Base-by-base conservation (phyloP, 2,888 invertebrate species). In the Ennomos erosarius region DNA sequence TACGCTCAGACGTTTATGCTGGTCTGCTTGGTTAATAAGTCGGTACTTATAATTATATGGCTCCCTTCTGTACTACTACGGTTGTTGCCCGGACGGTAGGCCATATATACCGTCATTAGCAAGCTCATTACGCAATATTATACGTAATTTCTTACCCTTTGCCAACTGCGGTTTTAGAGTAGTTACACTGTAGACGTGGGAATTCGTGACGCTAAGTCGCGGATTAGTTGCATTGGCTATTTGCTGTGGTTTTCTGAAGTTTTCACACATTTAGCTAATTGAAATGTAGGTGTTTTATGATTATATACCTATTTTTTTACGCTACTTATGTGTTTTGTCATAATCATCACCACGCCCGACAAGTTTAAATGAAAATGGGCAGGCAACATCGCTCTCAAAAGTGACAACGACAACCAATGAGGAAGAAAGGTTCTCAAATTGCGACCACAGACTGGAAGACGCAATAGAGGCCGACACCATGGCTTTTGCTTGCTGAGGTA, bases 111-210 rank as follows among this genome's bases (percentile, higher is more conserved):
- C 13, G 43, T 52, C 42, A 57, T 57, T 57, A 43, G 52, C 57
- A 42, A 55, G 35, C 50, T 52, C 53, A 53, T 58, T 58, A 58
- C 12, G 48, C 26, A 39, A 48, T 47, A 52, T 39, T 57, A 57
- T 35, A 16, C 11, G 52, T 39, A 49, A 58, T 38, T 47, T n/a
- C 48, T 35, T 58, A 38, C 48, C 39, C 53, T 53, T 51, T 45
- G 11, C 42, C 35, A 12, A 38, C 52, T 52, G 57, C 42, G 57
- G 57, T 57, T 42, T 36, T 6, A 42, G 36, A 26, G 26, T 26
- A 26, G 45, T 40, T 33, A n/a, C 33, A 44, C 44, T 44, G 44
- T 44, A 33, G 44, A 33, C 36, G 39, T 46, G 46, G 40, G 53
- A 55, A 55, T 47, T 42, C n/a, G 54, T 12, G 46, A n/a, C 35